phyloP scores from a whole-genome alignment of 1,140 invertebrate genomes.

The Halyomorpha halys region DNA sequence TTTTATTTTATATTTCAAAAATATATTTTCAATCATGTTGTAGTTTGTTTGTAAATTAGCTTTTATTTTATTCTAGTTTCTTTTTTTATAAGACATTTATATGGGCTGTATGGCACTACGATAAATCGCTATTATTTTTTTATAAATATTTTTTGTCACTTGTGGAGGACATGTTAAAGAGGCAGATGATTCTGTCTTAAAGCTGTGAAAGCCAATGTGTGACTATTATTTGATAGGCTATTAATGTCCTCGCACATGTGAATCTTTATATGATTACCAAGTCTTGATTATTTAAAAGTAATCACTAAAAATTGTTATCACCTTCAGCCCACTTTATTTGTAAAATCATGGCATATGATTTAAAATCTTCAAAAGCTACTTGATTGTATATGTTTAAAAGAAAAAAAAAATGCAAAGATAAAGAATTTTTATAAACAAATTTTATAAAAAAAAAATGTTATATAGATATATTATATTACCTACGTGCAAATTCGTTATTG shows the following conservation, averaged over 20 bases:
- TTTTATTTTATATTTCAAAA: conserved; percentile 12
- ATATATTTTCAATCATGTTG: conserved; percentile 4
- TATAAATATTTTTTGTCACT: too few species aligned
- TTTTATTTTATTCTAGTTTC: not conserved
- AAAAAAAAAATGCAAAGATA: not conserved
- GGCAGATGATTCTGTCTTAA: too few species aligned
- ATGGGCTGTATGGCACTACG: not conserved
- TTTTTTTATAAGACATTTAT: not conserved
- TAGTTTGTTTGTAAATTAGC: conserved; percentile 6
- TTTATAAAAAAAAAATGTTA: conserved; percentile 6
- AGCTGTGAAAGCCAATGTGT: too few species aligned
- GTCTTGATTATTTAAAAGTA: conserved; percentile 11
- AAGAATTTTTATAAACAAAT: conserved; percentile 11
- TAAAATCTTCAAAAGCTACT: conserved; percentile 6
- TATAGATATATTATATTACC: conserved; percentile 3
- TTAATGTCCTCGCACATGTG: too few species aligned
- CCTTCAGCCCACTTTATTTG: conserved; percentile 7
- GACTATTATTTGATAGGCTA: too few species aligned
- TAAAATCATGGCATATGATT: conserved; percentile 14
- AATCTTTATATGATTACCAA: conserved; percentile 7
- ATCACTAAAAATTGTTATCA: conserved; percentile 13
- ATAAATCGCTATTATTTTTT: too few species aligned
- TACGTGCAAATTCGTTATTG: conserved; percentile 11
- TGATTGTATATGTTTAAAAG: not conserved
- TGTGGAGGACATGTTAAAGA: too few species aligned